Evolutionary conservation across 2,797 vertebrate genomes (phyloP), one percentile per base, ranked within the genome.

Genomic region (Nothura maculosa): DNA sequence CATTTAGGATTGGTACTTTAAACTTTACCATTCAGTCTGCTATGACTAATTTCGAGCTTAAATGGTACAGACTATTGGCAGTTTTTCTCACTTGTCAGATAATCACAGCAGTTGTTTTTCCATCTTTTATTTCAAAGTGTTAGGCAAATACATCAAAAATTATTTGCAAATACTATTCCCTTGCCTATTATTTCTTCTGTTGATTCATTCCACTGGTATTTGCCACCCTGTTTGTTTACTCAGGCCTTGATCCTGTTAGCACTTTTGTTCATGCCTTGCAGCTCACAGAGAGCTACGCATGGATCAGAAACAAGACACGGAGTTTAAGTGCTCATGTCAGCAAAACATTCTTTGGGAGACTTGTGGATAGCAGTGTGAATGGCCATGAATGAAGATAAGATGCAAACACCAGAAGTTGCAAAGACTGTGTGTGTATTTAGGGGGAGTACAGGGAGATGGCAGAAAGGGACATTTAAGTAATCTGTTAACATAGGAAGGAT

Each of bases 31-130:
- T 89, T 89, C 78, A 84, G 89, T 50, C 89, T 86, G 77, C 77
- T 94, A 84, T 96, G 94, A 96, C 87, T 73, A 93, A 92, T 95
- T 95, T 94, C 80, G 0, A 88, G 45, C 62, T 86, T 94, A 88
- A 90, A 85, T 86, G 64, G 85, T 95, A 89, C 87, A 86, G 89
- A 92, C 93, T 86, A 89, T 72, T 85, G 89, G 89, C 82, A 95
- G 74, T 92, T 93, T 77, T 77, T 21, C 54, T 89, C 6, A 0
- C 67, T 91, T 81, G 63, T 95, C 92, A 95, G 89, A 92, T 91
- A 95, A 94, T 86, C 89, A 90, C 43, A 68, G 80, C 30, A 75
- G 82, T 95, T 96, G 79, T 86, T 88, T 96, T 93, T 86, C 93
- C 89, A 95, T 45, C 47, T 94, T 91, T 83, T 86, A 74, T 81